Evolutionary conservation across 1,140 invertebrate species (phyloP).

Genomic region (Caerostris extrusa): DNA sequence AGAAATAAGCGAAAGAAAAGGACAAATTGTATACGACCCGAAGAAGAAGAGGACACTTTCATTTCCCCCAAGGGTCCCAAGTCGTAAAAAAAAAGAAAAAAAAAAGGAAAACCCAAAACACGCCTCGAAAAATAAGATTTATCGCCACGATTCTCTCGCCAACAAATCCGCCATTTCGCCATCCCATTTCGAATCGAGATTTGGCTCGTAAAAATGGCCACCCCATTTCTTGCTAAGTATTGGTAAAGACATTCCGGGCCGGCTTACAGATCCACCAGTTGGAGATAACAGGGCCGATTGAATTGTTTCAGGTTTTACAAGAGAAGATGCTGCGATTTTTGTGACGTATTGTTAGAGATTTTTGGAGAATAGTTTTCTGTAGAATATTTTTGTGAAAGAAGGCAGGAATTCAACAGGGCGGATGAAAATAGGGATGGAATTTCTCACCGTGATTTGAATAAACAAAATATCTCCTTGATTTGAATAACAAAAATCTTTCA

Average conservation of each 20-base stretch:
- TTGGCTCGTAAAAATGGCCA: conserved; percentile 55
- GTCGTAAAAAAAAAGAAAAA: conserved; percentile 27
- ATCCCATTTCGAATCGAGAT: conserved; percentile 48
- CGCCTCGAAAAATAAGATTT: conserved; percentile 63
- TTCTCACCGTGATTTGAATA: too few species aligned
- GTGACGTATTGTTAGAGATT: background rate
- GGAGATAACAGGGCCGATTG: conserved; percentile 60
- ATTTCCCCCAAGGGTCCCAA: conserved; percentile 36
- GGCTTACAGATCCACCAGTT: conserved; percentile 10
- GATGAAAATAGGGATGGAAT: too few species aligned
- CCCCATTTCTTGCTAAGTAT: conserved; percentile 69
- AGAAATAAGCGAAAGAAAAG: conserved; percentile 1
- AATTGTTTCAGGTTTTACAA: conserved; percentile 55
- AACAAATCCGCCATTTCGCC: conserved; percentile 73
- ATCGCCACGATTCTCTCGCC: conserved; percentile 65
- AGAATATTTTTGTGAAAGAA: too few species aligned
- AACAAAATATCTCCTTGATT: too few species aligned
- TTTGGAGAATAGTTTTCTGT: background rate
- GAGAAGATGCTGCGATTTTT: background rate
- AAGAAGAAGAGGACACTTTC: conserved; percentile 62
- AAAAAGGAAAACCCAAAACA: conserved; percentile 44
- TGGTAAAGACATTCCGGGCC: conserved; percentile 65
- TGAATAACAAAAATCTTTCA: too few species aligned
- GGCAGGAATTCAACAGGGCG: too few species aligned
- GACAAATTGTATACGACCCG: conserved; percentile 24